phyloP scores from a whole-genome alignment of 2,113 vertebrate species.

The Semicossyphus pulcher region DNA sequence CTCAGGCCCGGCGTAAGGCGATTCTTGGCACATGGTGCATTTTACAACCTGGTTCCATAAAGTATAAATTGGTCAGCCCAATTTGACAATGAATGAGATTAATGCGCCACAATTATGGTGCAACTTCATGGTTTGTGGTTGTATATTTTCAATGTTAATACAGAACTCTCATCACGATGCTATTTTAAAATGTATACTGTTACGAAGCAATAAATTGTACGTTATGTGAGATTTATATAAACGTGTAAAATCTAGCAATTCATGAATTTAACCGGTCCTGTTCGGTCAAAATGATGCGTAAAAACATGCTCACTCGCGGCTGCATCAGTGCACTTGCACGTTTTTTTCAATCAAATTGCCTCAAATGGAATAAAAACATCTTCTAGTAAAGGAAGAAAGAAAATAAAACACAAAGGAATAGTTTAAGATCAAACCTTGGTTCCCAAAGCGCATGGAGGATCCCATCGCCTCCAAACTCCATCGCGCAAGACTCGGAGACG shows the following conservation, averaged over 20 bases:
- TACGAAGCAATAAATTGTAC: too few species aligned
- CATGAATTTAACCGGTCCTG: too few species aligned
- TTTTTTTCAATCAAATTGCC: too few species aligned
- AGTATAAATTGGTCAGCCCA: not conserved
- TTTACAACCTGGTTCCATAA: slow-evolving; percentile 6
- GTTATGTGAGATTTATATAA: too few species aligned
- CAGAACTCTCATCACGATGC: too few species aligned
- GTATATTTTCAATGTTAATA: too few species aligned
- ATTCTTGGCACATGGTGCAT: slow-evolving; percentile 17
- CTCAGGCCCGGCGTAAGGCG: not conserved
- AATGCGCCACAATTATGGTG: not conserved
- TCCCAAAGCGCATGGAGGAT: slow-evolving; percentile 45
- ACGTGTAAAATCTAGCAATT: too few species aligned
- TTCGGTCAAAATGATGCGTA: slow-evolving; percentile 9
- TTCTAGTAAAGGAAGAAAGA: not conserved
- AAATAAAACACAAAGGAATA: not conserved
- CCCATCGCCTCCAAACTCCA: slow-evolving; percentile 52
- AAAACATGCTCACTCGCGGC: not conserved
- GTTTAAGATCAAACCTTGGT: slow-evolving; percentile 60
- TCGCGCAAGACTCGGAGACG: slow-evolving; percentile 34
- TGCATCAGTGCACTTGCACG: not conserved
- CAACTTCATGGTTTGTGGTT: too few species aligned
- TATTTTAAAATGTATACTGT: too few species aligned
- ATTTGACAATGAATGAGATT: not conserved
- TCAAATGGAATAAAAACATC: not conserved